Evolutionary conservation across 1,140 invertebrate species (phyloP).

Genomic region (Drosophila parabipectinata): DNA sequence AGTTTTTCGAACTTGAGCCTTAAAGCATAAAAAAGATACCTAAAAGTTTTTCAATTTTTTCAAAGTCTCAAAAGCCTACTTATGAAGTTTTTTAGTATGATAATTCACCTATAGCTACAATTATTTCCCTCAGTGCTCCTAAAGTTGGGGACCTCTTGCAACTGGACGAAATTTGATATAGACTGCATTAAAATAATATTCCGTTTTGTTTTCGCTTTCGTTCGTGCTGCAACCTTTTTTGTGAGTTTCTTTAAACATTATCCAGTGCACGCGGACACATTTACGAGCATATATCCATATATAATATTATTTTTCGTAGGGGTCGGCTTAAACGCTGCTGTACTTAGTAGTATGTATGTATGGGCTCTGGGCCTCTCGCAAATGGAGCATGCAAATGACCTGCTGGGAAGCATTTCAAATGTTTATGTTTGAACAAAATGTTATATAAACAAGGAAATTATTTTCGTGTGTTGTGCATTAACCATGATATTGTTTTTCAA

Average conservation of each 20-base stretch:
- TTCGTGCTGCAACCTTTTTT: constrained; percentile 47
- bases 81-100: no score
- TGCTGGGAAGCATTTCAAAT: constrained; percentile 65
- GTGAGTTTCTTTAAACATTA: constrained; percentile 16
- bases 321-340: constrained; percentile 13
- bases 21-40: no score
- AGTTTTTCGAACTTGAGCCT: background rate
- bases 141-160: constrained; percentile 24
- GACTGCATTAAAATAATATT: constrained; percentile 74
- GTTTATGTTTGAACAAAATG: constrained; percentile 47
- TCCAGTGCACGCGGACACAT: background rate
- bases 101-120: no score
- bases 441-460: constrained; percentile 50
- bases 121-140: constrained; percentile 16
- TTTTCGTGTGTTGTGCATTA: constrained; percentile 30
- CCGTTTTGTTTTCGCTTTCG: constrained; percentile 61
- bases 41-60: no score
- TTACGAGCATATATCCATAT: constrained; percentile 2
- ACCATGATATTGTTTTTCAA: constrained; percentile 28
- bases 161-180: constrained; percentile 70
- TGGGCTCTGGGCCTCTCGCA: constrained; percentile 40
- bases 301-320: constrained; percentile 28
- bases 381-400: constrained; percentile 71
- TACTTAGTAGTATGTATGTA: constrained; percentile 10
- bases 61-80: no score